Evolutionary conservation across 2,888 invertebrate species (phyloP), one percentile per base, ranked within the genome.

Genomic region (Drosophila nigritarsus): DNA sequence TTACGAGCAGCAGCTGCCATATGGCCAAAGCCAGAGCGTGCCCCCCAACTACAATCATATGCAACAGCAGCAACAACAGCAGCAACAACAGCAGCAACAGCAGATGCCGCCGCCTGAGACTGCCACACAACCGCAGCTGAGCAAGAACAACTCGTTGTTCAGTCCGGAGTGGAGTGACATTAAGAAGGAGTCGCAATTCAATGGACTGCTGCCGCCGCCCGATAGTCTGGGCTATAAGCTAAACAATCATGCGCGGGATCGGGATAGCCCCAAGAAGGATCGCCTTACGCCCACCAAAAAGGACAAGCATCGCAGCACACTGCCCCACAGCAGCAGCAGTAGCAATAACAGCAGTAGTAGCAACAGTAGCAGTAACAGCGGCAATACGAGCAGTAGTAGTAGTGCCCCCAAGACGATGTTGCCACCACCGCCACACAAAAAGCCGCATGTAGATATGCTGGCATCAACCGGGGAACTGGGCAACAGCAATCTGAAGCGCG

Each of bases 91-190:
- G n/a, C n/a, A n/a, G n/a, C 79, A 78, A 54, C 65, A 80, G 82
- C 65, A 78, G 49, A 76, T 86, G 56, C 71, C 78, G 50, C 73
- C 83, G 30, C 77, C 83, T 24, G 79, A 80, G 11, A 67, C 75
- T 13, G 34, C 64, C 24, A 30, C 79, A 9, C 74, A 67, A 45
- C 60, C 45, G 34, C 61, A 45, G 34, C 53, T 63, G 68, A 71
- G 58, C 69, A 75, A 88, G 77, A 82, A 78, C 78, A 81, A 83
- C 11, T 93, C 93, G 0, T 86, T 93, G 67, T 93, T 93, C 66
- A 93, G 93, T 70, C 93, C 93, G 15, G 93, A 93, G 59, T 92
- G 92, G 91, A 91, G 83, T 65, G 92, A 93, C n/a, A 75, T 89
- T 2, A 92, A 92, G 63, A 78, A 82, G 70, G 82, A 90, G 24